Conservation (phyloP, 2,888 invertebrate species). For the Oscheius sp. region DNA sequence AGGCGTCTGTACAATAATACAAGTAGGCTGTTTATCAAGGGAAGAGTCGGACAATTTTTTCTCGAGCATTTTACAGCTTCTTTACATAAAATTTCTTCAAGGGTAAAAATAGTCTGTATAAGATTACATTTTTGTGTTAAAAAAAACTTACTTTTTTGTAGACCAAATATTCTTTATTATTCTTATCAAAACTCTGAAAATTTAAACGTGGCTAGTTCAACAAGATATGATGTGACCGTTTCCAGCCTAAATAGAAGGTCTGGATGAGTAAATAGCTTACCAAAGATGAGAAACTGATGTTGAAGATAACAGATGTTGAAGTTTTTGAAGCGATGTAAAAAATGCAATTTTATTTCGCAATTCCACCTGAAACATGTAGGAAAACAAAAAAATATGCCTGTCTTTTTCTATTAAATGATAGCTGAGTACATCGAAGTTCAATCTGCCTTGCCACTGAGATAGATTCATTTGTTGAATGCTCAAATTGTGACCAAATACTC, state of each 20-base stretch:
- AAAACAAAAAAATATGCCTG: slow-evolving; percentile 25
- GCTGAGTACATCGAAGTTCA: slow-evolving; percentile 54
- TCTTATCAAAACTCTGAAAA: slow-evolving; percentile 6
- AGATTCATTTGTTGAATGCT: slow-evolving; percentile 44
- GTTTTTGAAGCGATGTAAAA: slow-evolving; percentile 43
- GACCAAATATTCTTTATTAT: neutral
- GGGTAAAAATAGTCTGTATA: slow-evolving; percentile 10
- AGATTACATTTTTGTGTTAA: neutral
- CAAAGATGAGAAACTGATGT: slow-evolving; percentile 25
- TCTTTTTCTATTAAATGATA: slow-evolving; percentile 42
- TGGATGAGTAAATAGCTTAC: neutral
- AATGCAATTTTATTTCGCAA: slow-evolving; percentile 45
- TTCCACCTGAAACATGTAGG: slow-evolving; percentile 16
- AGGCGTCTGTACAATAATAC: too few relatives aligned
- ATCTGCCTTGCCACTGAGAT: slow-evolving; percentile 55
- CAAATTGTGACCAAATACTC: slow-evolving; percentile 54
- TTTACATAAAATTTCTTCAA: slow-evolving; percentile 37
- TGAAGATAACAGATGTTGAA: slow-evolving; percentile 34
- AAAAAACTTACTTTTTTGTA: slow-evolving; percentile 13
- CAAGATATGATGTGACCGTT: slow-evolving; percentile 43
- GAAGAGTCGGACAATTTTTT: slow-evolving; percentile 42
- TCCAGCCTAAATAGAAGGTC: slow-evolving; percentile 42
- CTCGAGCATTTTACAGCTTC: slow-evolving; percentile 47
- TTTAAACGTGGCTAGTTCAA: slow-evolving; percentile 32
- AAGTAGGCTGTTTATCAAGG: too few relatives aligned